phyloP scores from a whole-genome alignment of 2,797 vertebrate species.

The Orestias chungarensis region DNA sequence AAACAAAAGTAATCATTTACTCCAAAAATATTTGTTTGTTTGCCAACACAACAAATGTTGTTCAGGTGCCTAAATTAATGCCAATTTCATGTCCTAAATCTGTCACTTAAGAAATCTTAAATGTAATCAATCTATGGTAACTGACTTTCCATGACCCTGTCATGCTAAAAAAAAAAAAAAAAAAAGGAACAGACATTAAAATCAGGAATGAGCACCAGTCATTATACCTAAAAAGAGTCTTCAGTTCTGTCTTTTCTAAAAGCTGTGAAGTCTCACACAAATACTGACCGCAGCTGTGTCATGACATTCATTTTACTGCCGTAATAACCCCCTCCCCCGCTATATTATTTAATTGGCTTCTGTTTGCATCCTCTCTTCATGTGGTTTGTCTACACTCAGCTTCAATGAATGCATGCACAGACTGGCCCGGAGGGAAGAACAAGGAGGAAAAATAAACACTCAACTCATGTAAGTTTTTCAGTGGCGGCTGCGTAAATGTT shows the following conservation, averaged over 20 bases:
- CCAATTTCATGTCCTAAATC: not conserved
- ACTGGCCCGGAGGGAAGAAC: constrained; percentile 12
- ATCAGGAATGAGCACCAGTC: constrained; percentile 63
- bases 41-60: not conserved
- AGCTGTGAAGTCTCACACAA: constrained; percentile 74
- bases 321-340: constrained; percentile 35
- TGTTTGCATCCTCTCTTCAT: constrained; percentile 74
- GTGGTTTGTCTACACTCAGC: constrained; percentile 68
- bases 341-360: constrained; percentile 77
- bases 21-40: not conserved
- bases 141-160: constrained; percentile 65
- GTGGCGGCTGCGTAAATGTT: constrained; percentile 46
- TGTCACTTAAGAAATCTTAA: constrained; percentile 10
- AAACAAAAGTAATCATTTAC: too few relatives aligned
- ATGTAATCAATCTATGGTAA: constrained; percentile 59
- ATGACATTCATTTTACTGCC: constrained; percentile 75
- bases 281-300: constrained; percentile 73
- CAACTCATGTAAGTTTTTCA: constrained; percentile 32
- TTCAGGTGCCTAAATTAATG: not conserved
- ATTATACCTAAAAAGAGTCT: constrained; percentile 65
- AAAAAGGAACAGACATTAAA: constrained; percentile 55
- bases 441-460: constrained; percentile 11
- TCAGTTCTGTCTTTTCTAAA: constrained; percentile 68
- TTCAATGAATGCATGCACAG: constrained; percentile 52
- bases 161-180: constrained; percentile 58